Conservation (phyloP, 2,113 vertebrate genomes). For the Caracal caracal region DNA sequence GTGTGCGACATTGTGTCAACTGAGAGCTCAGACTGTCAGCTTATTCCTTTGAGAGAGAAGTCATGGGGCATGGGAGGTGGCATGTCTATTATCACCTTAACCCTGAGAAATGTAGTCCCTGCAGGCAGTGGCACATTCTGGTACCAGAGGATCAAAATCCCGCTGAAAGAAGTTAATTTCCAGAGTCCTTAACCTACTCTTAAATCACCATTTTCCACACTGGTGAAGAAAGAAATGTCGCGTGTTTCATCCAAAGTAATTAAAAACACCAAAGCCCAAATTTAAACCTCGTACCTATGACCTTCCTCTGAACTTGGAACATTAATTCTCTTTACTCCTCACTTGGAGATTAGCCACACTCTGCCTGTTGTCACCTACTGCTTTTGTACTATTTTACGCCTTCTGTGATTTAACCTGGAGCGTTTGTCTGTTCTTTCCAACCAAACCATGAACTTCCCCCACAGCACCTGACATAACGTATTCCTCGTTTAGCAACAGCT, state of each 20-base stretch:
- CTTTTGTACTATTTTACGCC: neutral
- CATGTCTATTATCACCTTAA: neutral
- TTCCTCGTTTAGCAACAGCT: neutral
- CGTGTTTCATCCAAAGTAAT: neutral
- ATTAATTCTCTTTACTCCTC: neutral
- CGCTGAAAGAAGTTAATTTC: neutral
- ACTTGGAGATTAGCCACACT: neutral
- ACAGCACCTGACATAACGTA: neutral
- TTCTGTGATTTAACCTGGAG: neutral
- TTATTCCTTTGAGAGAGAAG: neutral
- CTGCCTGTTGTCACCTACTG: neutral
- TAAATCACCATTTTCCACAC: neutral
- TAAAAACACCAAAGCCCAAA: neutral
- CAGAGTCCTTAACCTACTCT: neutral
- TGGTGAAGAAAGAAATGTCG: neutral
- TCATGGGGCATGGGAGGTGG: neutral
- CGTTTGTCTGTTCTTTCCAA: too few relatives aligned
- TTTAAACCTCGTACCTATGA: neutral
- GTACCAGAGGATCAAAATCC: neutral
- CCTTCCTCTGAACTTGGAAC: neutral
- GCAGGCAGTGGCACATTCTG: neutral
- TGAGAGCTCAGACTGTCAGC: neutral
- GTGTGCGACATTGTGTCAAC: accelerated
- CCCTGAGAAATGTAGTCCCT: neutral
- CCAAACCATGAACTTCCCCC: neutral